Evolutionary conservation across 2,797 vertebrate genomes (phyloP), one percentile per base, ranked within the genome.

Genomic region (Esox lucius): DNA sequence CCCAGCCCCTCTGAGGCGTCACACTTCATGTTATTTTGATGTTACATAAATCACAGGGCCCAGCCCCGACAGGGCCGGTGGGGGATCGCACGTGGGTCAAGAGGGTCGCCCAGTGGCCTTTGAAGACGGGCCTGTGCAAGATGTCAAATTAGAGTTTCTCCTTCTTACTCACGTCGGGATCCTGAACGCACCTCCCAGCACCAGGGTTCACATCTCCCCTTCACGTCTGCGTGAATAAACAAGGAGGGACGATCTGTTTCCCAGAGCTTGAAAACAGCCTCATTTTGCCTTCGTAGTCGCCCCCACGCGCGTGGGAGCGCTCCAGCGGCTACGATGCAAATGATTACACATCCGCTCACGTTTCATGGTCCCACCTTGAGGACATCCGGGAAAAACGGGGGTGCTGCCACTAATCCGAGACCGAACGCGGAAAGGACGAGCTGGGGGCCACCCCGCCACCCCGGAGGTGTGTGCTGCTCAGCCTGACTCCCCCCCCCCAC

Each of bases 1-100:
- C 19, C 31, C 0, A 19, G 19, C 72, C 74, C 42, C 78, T 78
- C 68, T 2, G 76, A 79, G 82, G 77, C 62, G 8, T 82, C 83
- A 82, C 86, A 81, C 84, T 75, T 85, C 79, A 80, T 75, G 68
- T 86, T 87, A 83, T 90, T 89, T 84, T 86, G 83, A 86, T 83
- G 84, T 71, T 67, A 79, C 82, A 86, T 88, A 85, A 85, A 89
- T 91, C 88, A 86, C 51, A 3, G 16, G n/a, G 74, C 70, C 64
- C 16, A 53, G 68, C 67, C 66, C 64, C 85, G 83, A 88, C 78
- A 81, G 74, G 75, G 82, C 80, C 76, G 66, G 59, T 51, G 75
- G 78, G 75, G 79, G 81, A 75, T 77, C 62, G n/a, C 3, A 1
- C 62, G n/a, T 51, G 74, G 87, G 89, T 90, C 84, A 88, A 78